These are phyloP conservation scores for Ahaetulla prasina DNA, from an alignment of 2,113 vertebrate genomes.

Conservation along the genomic window DNA sequence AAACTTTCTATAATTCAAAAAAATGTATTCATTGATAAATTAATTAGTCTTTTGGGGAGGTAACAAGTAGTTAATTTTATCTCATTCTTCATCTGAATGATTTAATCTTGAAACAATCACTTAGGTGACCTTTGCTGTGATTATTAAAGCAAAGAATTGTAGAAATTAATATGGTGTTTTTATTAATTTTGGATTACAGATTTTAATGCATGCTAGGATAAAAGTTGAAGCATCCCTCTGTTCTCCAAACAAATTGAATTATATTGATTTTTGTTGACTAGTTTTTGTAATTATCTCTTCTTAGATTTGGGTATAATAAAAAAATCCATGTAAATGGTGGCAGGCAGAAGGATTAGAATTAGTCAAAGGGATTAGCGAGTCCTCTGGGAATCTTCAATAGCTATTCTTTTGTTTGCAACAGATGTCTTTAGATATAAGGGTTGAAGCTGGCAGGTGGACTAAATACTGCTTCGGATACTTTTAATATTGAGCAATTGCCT, in stretches of 20 bases:
- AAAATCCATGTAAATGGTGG: slow-evolving; percentile 34
- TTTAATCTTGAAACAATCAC: not conserved
- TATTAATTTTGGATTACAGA: not conserved
- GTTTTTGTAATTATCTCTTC: slow-evolving; percentile 30
- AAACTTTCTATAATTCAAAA: not conserved
- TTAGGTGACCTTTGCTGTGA: not conserved
- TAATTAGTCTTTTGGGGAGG: not conserved
- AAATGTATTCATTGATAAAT: not conserved
- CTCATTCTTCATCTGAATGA: not conserved
- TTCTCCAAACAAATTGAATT: slow-evolving; percentile 19
- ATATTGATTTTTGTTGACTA: not conserved
- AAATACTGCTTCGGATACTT: not conserved
- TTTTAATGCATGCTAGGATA: not conserved
- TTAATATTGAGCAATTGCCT: not conserved
- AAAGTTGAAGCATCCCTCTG: not conserved
- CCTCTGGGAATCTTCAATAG: slow-evolving; percentile 35
- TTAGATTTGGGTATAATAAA: slow-evolving; percentile 13
- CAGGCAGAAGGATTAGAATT: slow-evolving; percentile 31
- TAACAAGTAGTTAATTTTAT: not conserved
- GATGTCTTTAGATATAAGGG: slow-evolving; percentile 13
- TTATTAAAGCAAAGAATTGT: not conserved
- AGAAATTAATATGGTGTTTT: accelerated
- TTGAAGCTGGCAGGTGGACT: not conserved
- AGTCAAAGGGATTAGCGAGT: slow-evolving; percentile 18
- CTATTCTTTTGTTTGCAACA: slow-evolving; percentile 41